Percentiles rank a stretch among this genome's conserved stretches.
Evolutionary conservation across 2,888 invertebrate species (phyloP).

Genomic region (Luperina nickerlii): DNA sequence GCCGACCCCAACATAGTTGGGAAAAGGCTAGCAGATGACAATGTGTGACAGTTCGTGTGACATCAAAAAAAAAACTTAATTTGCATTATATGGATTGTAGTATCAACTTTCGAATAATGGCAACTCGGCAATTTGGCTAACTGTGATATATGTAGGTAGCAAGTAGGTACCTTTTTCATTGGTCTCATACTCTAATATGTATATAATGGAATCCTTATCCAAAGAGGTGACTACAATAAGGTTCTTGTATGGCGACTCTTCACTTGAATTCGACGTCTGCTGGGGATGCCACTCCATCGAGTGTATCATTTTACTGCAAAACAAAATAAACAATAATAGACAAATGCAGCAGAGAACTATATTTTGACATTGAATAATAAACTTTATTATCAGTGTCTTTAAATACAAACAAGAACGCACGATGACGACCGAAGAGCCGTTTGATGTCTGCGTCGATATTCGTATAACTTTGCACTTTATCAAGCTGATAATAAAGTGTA

Average conservation of each 20-base stretch:
- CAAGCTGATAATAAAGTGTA: not conserved
- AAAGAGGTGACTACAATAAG: slow-evolving; percentile 91
- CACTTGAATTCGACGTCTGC: slow-evolving; percentile 89
- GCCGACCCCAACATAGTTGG: too few species aligned
- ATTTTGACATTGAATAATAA: not conserved
- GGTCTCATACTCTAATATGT: slow-evolving; percentile 76
- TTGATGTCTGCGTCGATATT: not conserved
- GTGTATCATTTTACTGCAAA: slow-evolving; percentile 91
- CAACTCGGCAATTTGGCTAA: not conserved
- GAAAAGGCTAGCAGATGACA: not conserved
- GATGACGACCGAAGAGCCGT: not conserved
- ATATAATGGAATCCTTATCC: slow-evolving; percentile 88
- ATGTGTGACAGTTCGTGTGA: not conserved
- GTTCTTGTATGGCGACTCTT: slow-evolving; percentile 89
- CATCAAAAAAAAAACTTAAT: not conserved
- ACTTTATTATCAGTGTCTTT: not conserved
- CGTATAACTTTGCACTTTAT: not conserved
- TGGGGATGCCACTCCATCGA: slow-evolving; percentile 93
- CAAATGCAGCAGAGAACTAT: not conserved
- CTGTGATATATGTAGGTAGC: too few species aligned
- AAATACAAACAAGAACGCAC: not conserved
- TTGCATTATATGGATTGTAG: not conserved
- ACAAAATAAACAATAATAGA: slow-evolving; percentile 1
- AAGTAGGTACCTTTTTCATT: slow-evolving; percentile 74
- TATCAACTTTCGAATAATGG: not conserved